Percentiles rank a stretch among this genome's conserved stretches.
These are phyloP conservation scores for Ophion obscuratus DNA, from an alignment of 2,888 invertebrate species.

Conservation along the genomic window DNA sequence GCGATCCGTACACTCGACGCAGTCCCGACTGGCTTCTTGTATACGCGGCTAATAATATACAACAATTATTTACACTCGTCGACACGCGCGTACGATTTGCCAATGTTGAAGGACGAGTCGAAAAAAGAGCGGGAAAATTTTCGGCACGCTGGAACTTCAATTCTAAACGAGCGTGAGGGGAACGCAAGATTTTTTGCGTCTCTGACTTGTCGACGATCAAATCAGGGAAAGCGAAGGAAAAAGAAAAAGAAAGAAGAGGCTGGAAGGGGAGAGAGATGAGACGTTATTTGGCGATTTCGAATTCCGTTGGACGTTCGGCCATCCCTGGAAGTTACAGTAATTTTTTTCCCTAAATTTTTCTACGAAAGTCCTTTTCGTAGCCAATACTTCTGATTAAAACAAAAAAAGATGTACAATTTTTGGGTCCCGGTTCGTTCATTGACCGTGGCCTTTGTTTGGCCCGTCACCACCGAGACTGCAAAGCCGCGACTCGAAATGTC, in stretches of 20 bases:
- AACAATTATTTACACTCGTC: conserved; percentile 78
- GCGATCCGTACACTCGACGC: conserved; percentile 39
- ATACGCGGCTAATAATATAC: conserved; percentile 74
- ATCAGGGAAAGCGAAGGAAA: too few relatives aligned
- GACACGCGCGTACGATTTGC: conserved; percentile 41
- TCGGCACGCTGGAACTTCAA: neutral
- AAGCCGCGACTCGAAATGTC: too few relatives aligned
- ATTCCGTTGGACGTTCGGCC: too few relatives aligned
- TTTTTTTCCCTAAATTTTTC: neutral
- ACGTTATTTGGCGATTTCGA: too few relatives aligned
- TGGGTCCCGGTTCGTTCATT: too few relatives aligned
- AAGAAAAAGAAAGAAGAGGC: too few relatives aligned
- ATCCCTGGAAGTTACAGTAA: too few relatives aligned
- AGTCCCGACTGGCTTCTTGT: conserved; percentile 60
- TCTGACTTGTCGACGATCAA: neutral
- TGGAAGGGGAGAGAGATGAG: too few relatives aligned
- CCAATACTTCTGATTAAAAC: too few relatives aligned
- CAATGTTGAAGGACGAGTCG: neutral
- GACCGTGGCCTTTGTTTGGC: too few relatives aligned
- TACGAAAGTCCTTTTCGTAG: neutral
- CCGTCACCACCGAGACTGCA: too few relatives aligned
- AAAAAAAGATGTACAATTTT: too few relatives aligned
- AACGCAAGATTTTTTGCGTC: neutral
- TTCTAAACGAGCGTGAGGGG: conserved; percentile 4
- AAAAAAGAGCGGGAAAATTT: neutral